phyloP scores from a whole-genome alignment of 2,113 vertebrate species.

The Upupa epops region DNA sequence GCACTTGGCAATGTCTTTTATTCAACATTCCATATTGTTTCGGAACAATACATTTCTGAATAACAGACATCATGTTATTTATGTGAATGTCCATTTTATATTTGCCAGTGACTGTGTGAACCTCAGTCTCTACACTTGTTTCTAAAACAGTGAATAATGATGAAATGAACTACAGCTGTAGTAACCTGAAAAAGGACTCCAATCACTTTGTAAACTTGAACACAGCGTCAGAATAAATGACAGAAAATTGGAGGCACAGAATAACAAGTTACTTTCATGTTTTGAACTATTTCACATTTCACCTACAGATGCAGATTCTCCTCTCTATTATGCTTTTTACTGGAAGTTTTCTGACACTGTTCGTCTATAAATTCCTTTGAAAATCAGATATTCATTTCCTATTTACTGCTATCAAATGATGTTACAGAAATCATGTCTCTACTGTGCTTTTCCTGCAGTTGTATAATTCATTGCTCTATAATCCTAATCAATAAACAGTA shows the following conservation, averaged over 20 bases:
- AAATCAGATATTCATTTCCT: background rate
- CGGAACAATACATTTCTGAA: background rate
- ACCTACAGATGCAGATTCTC: background rate
- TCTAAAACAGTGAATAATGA: background rate
- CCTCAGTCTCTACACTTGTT: background rate
- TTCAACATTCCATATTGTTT: background rate
- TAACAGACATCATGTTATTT: background rate
- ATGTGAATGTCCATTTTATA: background rate
- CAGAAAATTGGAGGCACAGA: background rate
- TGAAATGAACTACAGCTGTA: background rate
- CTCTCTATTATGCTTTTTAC: background rate
- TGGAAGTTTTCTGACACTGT: background rate
- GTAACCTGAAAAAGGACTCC: background rate
- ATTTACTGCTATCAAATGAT: background rate
- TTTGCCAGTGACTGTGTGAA: background rate
- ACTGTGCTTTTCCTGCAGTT: background rate
- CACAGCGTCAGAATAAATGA: background rate
- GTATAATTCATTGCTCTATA: background rate
- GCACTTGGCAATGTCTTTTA: background rate
- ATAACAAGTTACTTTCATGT: background rate
- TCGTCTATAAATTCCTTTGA: background rate
- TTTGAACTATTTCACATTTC: background rate
- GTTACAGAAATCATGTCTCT: background rate
- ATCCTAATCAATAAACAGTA: background rate
- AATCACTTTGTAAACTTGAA: background rate